Evolutionary conservation across 2,113 vertebrate genomes (phyloP), one percentile per base, ranked within the genome.

Genomic region (Callipepla squamata): DNA sequence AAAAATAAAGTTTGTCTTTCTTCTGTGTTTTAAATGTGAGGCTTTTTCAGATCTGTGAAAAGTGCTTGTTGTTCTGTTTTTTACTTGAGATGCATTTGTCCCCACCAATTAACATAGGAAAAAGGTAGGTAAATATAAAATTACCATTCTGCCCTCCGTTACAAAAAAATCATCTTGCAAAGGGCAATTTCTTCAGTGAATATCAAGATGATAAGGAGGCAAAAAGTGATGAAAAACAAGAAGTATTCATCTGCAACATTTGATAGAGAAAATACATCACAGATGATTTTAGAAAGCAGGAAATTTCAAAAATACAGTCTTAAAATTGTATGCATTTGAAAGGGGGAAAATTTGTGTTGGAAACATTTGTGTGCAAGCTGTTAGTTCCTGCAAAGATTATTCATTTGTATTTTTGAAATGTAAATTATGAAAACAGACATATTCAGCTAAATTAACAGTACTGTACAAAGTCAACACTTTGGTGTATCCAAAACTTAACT

Each of bases 341-440:
- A 61, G 16, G 59, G 2, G 1, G 3, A 75, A 57, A 68, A 5
- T 45, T 69, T 91, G 13, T 12, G 0, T 55, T 2, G 1, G 5
- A 9, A 79, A 51, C 5, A 4, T 55, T 88, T 79, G 13, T 34
- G n/a, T 66, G 42, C 12, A 68, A 81, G 8, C 5, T 90, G 23
- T 44, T 48, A 69, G 26, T 62, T 87, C 21, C 32, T 69, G 30
- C 22, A 58, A 57, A 81, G 38, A 20, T 50, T 84, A 30, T 50
- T 66, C 40, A 81, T 55, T 61, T 62, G 10, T 45, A 34, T 3
- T 84, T 89, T 80, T 28, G 13, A 79, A 63, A 81, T 19, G 9
- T 34, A 85, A 66, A 62, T 87, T 3, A 50, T 15, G 2, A 79
- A 92, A 81, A 38, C 6, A 63, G 40, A 65, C 2, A 3, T 75